Conservation (phyloP, 1,140 invertebrate genomes). For the Drosophila arizonae region DNA sequence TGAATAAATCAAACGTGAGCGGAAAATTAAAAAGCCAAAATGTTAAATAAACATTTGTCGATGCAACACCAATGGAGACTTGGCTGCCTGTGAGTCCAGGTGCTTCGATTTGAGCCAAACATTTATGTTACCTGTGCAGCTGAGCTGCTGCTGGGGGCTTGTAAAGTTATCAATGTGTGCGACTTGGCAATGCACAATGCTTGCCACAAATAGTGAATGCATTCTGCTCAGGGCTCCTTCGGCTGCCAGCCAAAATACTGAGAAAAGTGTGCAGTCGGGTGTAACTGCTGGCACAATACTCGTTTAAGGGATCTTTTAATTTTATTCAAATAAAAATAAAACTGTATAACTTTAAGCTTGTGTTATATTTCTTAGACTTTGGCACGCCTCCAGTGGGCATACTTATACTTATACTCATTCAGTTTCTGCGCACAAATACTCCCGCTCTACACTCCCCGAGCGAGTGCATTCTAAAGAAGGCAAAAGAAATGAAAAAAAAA, state of each 20-base stretch:
- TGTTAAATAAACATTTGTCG: constrained; percentile 43
- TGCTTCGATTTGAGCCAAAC: constrained; percentile 13
- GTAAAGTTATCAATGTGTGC: constrained; percentile 6
- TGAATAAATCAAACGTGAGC: constrained; percentile 42
- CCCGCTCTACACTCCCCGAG: too few relatives aligned
- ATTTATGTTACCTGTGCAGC: constrained; percentile 3
- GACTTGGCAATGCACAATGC: not conserved
- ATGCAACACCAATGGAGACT: constrained; percentile 13
- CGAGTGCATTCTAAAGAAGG: too few relatives aligned
- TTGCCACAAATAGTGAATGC: constrained; percentile 1
- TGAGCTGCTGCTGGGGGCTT: constrained; percentile 1
- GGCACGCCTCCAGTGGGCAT: too few relatives aligned
- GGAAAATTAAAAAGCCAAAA: constrained; percentile 45
- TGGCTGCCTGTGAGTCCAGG: constrained; percentile 21
- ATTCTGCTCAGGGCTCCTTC: not conserved
- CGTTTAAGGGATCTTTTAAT: too few relatives aligned
- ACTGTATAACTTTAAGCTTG: too few relatives aligned
- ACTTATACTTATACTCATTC: too few relatives aligned
- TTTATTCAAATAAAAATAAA: too few relatives aligned
- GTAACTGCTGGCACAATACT: too few relatives aligned
- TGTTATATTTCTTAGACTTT: too few relatives aligned
- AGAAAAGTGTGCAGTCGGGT: too few relatives aligned
- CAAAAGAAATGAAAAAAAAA: not conserved
- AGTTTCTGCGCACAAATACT: too few relatives aligned
- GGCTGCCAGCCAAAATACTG: not conserved